A percentile compares a stretch with the other conserved stretches of the same genome.
phyloP scores from a whole-genome alignment of 2,888 invertebrate species.

The Syritta pipiens region DNA sequence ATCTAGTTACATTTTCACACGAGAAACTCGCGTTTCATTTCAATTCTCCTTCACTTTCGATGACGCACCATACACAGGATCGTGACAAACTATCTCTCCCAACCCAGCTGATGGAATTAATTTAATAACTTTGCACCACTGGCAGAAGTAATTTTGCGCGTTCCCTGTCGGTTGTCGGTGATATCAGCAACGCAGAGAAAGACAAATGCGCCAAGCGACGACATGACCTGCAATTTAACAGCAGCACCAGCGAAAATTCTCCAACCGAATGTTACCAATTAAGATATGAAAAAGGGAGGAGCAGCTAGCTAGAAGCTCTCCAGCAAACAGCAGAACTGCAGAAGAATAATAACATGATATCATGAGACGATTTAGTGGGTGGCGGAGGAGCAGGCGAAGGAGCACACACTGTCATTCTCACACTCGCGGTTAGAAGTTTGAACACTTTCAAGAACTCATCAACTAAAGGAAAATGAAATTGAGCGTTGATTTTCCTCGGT shows the following conservation, averaged over 20 bases:
- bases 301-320: slow-evolving; percentile 23
- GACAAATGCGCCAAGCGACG: slow-evolving; percentile 20
- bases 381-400: slow-evolving; percentile 5
- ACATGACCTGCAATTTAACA: slow-evolving; percentile 25
- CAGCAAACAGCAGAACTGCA: too few relatives aligned
- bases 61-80: slow-evolving; percentile 2
- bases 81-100: slow-evolving; percentile 17
- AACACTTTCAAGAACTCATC: slow-evolving; percentile 63
- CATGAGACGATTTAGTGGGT: slow-evolving; percentile 54
- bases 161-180: neutral
- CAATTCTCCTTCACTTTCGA: neutral
- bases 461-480: slow-evolving; percentile 59
- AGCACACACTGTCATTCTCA: neutral
- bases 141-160: slow-evolving; percentile 1
- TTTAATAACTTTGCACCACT: slow-evolving; percentile 39
- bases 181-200: neutral
- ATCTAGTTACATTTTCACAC: neutral
- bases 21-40: neutral
- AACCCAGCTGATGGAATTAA: slow-evolving; percentile 24
- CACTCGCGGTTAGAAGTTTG: slow-evolving; percentile 34
- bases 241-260: slow-evolving; percentile 15
- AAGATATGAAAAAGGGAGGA: slow-evolving; percentile 62
- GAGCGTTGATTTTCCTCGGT: slow-evolving; percentile 60
- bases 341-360: slow-evolving; percentile 56
- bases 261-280: slow-evolving; percentile 57